These are phyloP conservation scores for Trachelus troglodyta DNA, from an alignment of 2,888 invertebrate species.

Conservation along the genomic window DNA sequence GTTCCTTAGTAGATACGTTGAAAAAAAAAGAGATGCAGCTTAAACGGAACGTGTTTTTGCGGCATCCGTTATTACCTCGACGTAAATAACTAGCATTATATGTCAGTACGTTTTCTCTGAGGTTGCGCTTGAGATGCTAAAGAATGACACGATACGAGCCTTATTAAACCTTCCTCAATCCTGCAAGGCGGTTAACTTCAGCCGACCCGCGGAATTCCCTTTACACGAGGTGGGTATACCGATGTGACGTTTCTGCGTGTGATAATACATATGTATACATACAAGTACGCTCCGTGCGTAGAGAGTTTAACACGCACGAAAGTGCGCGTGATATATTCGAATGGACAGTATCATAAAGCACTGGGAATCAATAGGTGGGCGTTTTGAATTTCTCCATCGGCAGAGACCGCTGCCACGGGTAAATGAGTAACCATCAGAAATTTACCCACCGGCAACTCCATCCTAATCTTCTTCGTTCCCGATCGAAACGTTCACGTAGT, in stretches of 20 bases:
- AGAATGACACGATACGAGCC: constrained; percentile 13
- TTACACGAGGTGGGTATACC: background rate
- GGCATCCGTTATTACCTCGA: background rate
- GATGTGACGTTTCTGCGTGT: background rate
- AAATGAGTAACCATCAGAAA: background rate
- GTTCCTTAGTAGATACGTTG: background rate
- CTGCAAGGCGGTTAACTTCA: constrained; percentile 15
- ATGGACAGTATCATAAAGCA: background rate
- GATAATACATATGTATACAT: background rate
- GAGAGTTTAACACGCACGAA: background rate
- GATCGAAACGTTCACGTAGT: background rate
- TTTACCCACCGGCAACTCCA: background rate
- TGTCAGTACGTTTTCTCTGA: background rate
- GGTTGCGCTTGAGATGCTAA: background rate
- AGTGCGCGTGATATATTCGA: background rate
- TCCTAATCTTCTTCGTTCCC: background rate
- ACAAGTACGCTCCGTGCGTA: background rate
- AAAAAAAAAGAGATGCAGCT: background rate
- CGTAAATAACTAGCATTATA: constrained; percentile 29
- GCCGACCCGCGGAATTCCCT: constrained; percentile 31
- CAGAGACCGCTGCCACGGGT: background rate
- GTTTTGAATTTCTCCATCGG: background rate
- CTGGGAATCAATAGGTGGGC: constrained; percentile 27
- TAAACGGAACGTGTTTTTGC: background rate
- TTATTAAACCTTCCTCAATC: constrained; percentile 35